These are phyloP conservation scores for Festucalex cinctus DNA, from an alignment of 2,113 vertebrate species.

Conservation along the genomic window DNA sequence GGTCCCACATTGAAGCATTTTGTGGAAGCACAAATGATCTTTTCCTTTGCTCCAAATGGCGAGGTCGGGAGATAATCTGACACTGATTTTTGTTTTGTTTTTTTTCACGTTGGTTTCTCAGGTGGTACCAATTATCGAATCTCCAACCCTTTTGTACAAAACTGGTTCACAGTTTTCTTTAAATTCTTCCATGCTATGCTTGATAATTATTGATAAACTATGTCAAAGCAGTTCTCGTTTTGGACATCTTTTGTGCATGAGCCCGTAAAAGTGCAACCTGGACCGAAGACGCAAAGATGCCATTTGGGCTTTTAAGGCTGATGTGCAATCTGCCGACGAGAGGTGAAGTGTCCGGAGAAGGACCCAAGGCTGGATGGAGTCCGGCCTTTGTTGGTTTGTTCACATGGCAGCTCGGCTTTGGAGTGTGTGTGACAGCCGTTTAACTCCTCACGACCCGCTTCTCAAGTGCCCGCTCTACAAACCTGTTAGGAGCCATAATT, in stretches of 20 bases:
- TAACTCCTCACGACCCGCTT: conserved; percentile 72
- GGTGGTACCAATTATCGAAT: conserved; percentile 73
- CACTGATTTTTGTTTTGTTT: conserved; percentile 29
- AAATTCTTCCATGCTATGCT: conserved; percentile 1
- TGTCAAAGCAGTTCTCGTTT: neutral
- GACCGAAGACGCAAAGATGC: conserved; percentile 21
- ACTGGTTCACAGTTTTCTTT: conserved; percentile 2
- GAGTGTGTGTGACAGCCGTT: conserved; percentile 70
- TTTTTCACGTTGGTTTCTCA: conserved; percentile 72
- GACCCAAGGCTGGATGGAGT: conserved; percentile 26
- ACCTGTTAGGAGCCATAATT: conserved; percentile 73
- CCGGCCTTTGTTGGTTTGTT: conserved; percentile 56
- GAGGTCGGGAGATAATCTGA: conserved; percentile 72
- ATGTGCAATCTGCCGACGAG: conserved; percentile 43
- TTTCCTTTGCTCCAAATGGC: conserved; percentile 73
- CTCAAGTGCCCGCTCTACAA: conserved; percentile 66
- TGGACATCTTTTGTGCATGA: neutral
- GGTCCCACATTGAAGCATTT: conserved; percentile 63
- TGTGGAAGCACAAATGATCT: conserved; percentile 73
- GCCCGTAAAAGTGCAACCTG: neutral
- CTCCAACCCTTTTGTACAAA: conserved; percentile 1
- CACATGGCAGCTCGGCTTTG: conserved; percentile 62
- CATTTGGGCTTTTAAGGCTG: conserved; percentile 31
- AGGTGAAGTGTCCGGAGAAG: conserved; percentile 27
- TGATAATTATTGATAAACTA: neutral